Base-by-base conservation (phyloP, 2,113 vertebrate species). In the Tachuris rubrigastra region DNA sequence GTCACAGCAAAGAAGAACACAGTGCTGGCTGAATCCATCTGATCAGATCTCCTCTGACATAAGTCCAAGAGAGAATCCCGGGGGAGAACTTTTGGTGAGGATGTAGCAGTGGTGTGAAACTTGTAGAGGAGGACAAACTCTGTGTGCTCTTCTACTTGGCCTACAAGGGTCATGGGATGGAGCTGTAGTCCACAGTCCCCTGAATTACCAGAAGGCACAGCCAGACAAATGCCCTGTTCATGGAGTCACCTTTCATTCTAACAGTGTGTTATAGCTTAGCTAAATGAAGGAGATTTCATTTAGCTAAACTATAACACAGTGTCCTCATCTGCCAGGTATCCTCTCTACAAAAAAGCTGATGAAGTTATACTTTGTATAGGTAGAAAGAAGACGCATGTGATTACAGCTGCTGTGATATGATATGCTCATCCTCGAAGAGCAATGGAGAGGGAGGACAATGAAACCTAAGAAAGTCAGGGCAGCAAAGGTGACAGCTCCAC, bases 371-470 rank as follows among this genome's bases (percentile, higher is more conserved):
- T 63, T 63, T 22, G 37, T 63, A 41, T 3, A 60, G 56, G 30
- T 71, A 42, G 66, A 84, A 95, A 92, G 80, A 63, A 62, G 89
- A 89, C 75, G 58, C 20, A 0, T 2, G 42, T 1, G 0, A 50
- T 71, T 71, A 59, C 39, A 84, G 88, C 16, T 8, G 69, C 88
- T 12, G 53, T 73, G 83, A 92, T 59, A 35, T 11, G 50, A 90
- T 80, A 89, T 0, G 0, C 4, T 22, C 17, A 39, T 52, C 47
- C 47, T 41, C 1, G 0, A 67, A 84, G 37, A 63, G 65, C 28
- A 89, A 7, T 5, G 39, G 75, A 67, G 50, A 86, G 6, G 14
- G 21, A 69, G 42, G 19, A 60, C 50, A 80, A 52, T 35, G 93
- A 95, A 95, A 86, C 55, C 52, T 47, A 84, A 92, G 75, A 90